Percentiles rank a stretch among this genome's conserved stretches.
Evolutionary conservation across 2,113 vertebrate genomes (phyloP).

Genomic region (Atrichornis clamosus): DNA sequence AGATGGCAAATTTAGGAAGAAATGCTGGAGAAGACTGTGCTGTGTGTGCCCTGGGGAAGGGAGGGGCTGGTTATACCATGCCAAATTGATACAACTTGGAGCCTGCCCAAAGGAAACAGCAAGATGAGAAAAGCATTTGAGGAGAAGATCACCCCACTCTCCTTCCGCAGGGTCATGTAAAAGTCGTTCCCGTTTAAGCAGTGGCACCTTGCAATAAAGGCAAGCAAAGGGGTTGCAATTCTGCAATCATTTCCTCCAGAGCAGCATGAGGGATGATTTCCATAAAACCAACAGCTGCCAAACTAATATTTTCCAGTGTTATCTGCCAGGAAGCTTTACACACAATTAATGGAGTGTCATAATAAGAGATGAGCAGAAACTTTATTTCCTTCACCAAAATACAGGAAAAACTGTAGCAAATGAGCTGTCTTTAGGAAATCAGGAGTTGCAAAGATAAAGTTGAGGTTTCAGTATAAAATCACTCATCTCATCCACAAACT

Average conservation of each 20-base stretch:
- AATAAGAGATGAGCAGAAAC: background rate
- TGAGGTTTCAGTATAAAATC: background rate
- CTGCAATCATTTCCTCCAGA: background rate
- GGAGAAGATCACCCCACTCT: background rate
- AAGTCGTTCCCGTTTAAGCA: background rate
- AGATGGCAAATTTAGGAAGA: background rate
- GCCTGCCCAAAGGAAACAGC: background rate
- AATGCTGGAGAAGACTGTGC: background rate
- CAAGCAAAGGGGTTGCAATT: background rate
- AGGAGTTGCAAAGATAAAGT: background rate
- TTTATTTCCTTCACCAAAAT: background rate
- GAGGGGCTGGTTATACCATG: too few relatives aligned
- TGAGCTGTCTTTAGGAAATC: background rate
- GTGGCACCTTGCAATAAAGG: background rate
- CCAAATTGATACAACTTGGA: background rate
- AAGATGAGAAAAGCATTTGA: background rate
- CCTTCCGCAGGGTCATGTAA: background rate
- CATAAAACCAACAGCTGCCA: background rate
- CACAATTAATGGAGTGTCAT: background rate
- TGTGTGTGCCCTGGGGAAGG: background rate
- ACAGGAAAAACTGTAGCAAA: background rate
- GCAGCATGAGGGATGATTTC: background rate
- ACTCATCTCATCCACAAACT: background rate
- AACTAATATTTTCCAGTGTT: background rate
- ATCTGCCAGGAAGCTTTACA: background rate